phyloP scores from a whole-genome alignment of 2,888 invertebrate genomes.

The Eugnorisma glareosa region DNA sequence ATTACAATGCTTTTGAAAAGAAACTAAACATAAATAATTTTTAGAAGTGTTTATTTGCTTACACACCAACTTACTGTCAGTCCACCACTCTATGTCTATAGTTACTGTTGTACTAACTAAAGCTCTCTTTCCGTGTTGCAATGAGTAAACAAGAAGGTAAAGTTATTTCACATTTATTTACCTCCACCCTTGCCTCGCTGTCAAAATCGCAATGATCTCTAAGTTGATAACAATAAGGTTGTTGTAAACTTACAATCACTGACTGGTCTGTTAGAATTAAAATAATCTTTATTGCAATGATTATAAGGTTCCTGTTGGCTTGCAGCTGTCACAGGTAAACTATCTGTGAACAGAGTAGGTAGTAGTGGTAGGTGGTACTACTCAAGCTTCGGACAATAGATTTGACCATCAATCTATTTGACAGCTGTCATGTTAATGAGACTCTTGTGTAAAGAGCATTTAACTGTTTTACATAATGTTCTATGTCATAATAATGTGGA shows the following conservation, averaged over 20 bases:
- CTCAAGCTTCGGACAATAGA: background rate
- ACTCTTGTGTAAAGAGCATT: background rate
- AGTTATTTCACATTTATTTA: background rate
- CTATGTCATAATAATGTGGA: background rate
- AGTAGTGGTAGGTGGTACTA: background rate
- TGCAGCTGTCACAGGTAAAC: background rate
- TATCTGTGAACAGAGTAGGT: background rate
- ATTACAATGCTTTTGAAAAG: background rate
- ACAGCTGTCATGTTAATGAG: conserved; percentile 20
- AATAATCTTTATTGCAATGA: background rate
- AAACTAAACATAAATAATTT: background rate
- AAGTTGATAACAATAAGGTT: background rate
- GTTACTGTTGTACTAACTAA: conserved; percentile 2
- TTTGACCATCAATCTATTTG: conserved; percentile 1
- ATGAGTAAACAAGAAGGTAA: background rate
- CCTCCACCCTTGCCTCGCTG: background rate
- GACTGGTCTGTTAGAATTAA: background rate
- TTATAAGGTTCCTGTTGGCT: background rate
- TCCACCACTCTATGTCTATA: background rate
- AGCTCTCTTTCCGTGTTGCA: background rate
- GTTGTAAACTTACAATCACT: background rate
- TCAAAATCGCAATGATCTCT: background rate
- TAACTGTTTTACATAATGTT: conserved; percentile 10
- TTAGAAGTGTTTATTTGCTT: background rate
- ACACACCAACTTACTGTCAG: background rate